A percentile compares a stretch with the other conserved stretches of the same genome.
These are phyloP conservation scores for Columba guinea DNA, from an alignment of 2,797 vertebrate species.

Conservation along the genomic window DNA sequence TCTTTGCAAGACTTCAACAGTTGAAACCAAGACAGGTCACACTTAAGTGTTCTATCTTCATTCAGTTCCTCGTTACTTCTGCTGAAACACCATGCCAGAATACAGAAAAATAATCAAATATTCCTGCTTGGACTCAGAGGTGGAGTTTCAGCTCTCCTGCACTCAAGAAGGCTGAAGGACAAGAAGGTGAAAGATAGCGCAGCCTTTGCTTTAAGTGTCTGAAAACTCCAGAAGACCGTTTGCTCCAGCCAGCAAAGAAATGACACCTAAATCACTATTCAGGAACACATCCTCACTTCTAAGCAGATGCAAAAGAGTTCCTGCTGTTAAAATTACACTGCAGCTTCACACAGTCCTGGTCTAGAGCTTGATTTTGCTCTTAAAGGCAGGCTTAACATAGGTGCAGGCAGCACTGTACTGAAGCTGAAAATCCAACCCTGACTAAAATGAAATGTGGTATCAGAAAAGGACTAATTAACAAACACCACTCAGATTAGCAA, in stretches of 20 bases:
- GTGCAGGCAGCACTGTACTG: background rate
- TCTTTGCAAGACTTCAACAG: background rate
- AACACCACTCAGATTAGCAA: background rate
- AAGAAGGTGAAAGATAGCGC: background rate
- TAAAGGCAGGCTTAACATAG: background rate
- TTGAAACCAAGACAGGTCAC: background rate
- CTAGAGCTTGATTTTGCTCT: background rate
- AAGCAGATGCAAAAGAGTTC: background rate
- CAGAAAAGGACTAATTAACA: background rate
- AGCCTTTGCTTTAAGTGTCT: background rate
- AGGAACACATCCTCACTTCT: background rate
- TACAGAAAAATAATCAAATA: background rate
- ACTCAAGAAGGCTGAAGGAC: background rate
- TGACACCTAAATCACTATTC: background rate
- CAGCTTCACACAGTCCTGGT: background rate
- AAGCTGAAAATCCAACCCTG: background rate
- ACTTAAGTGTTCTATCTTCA: background rate
- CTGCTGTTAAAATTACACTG: constrained; percentile 9
- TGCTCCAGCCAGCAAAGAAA: constrained; percentile 11
- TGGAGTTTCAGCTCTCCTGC: background rate
- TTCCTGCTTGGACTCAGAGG: background rate
- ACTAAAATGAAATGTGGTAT: background rate
- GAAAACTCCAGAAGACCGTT: background rate
- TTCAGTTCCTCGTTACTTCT: background rate
- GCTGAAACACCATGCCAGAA: background rate